These are phyloP conservation scores for Adrianichthys oophorus DNA, from an alignment of 2,797 vertebrate genomes.

Conservation along the genomic window DNA sequence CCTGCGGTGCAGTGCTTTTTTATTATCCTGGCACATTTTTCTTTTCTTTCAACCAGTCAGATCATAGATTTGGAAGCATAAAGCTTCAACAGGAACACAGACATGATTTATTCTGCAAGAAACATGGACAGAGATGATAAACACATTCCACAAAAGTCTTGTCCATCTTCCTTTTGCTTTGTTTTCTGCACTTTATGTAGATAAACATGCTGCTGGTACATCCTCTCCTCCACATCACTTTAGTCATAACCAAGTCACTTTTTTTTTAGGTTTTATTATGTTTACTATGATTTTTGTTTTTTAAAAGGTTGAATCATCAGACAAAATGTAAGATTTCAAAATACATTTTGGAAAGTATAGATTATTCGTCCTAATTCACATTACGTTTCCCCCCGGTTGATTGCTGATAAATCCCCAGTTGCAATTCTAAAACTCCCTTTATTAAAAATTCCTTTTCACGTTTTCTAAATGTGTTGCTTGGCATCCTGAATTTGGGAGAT, in stretches of 20 bases:
- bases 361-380: constrained; percentile 12
- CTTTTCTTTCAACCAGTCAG: constrained; percentile 57
- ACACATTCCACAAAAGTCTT: constrained; percentile 42
- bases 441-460: background rate
- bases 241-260: constrained; percentile 40
- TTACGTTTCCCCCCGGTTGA: constrained; percentile 30
- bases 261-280: constrained; percentile 49
- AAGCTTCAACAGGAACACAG: constrained; percentile 57
- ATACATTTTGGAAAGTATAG: constrained; percentile 36
- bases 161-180: constrained; percentile 17
- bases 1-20: constrained; percentile 58
- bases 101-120: constrained; percentile 53
- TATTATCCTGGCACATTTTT: constrained; percentile 41
- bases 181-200: constrained; percentile 54
- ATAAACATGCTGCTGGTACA: constrained; percentile 41
- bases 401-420: background rate
- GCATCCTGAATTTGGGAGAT: too few species aligned
- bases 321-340: constrained; percentile 46
- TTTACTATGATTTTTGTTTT: constrained; percentile 62
- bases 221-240: constrained; percentile 43
- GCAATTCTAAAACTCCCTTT: background rate
- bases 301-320: constrained; percentile 61
- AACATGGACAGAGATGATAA: constrained; percentile 61
- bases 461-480: too few species aligned
- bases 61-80: constrained; percentile 53